Percentiles rank a stretch among this genome's conserved stretches.
Evolutionary conservation across 2,888 invertebrate species (phyloP).

Genomic region (Aporophyla nigra): DNA sequence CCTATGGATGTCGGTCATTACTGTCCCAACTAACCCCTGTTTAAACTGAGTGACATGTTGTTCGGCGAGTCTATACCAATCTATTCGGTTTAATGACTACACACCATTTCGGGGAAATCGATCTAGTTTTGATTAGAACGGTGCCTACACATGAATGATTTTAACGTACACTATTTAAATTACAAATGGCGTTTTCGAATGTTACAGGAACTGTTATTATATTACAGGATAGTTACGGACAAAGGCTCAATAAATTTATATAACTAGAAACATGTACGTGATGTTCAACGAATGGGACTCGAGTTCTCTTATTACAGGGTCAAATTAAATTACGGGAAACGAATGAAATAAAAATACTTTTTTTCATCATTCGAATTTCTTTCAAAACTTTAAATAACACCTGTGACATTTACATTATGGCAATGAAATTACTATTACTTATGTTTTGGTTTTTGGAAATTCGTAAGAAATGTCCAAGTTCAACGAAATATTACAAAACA

Average conservation of each 20-base stretch:
- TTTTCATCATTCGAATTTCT: too few species aligned
- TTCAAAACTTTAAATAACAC: too few species aligned
- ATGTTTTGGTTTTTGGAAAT: too few species aligned
- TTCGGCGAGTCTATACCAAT: background rate
- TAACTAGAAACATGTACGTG: too few species aligned
- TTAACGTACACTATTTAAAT: background rate
- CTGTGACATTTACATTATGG: too few species aligned
- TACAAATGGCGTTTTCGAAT: background rate
- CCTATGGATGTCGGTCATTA: background rate
- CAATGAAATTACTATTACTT: too few species aligned
- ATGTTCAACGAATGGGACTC: too few species aligned
- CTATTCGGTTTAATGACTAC: background rate
- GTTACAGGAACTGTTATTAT: background rate
- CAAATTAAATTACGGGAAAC: too few species aligned
- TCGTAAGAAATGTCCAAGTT: too few species aligned
- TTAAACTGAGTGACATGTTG: background rate
- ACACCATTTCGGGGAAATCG: background rate
- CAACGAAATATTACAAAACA: too few species aligned
- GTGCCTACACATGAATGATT: background rate
- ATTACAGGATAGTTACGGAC: background rate
- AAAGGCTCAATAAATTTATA: background rate
- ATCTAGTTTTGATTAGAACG: background rate
- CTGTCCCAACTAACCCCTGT: background rate
- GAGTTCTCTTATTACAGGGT: too few species aligned
- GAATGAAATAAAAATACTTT: too few species aligned